These are phyloP conservation scores for Argopecten irradians DNA, from an alignment of 1,140 invertebrate species.

Conservation along the genomic window DNA sequence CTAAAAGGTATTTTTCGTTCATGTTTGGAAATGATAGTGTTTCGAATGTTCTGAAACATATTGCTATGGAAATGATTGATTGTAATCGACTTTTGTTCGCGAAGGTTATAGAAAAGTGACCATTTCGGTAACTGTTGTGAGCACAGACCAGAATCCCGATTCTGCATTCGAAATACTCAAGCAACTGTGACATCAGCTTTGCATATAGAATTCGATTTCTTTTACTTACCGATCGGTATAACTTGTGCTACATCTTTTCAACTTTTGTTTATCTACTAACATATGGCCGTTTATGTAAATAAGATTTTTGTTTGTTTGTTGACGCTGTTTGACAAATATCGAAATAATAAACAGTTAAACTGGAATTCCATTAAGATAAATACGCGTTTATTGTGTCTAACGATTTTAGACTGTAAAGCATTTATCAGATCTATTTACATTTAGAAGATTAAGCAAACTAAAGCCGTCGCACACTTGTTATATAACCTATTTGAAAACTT, in stretches of 20 bases:
- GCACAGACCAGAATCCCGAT: too few species aligned
- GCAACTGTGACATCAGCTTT: too few species aligned
- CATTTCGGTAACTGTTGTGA: too few species aligned
- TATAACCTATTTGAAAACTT: slow-evolving; percentile 11
- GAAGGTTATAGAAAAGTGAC: too few species aligned
- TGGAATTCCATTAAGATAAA: neutral
- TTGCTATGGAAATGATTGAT: too few species aligned
- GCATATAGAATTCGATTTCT: too few species aligned
- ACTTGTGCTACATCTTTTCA: neutral
- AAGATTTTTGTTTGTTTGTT: neutral
- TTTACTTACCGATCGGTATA: neutral
- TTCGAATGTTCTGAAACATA: too few species aligned
- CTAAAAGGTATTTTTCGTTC: too few species aligned
- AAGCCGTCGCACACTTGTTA: neutral
- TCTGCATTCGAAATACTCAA: too few species aligned
- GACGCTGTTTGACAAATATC: neutral
- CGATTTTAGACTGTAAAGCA: neutral
- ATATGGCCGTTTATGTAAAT: neutral
- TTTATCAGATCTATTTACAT: neutral
- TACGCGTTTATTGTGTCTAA: neutral
- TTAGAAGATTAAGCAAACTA: neutral
- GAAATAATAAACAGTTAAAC: neutral
- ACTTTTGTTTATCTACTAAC: neutral
- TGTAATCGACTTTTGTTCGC: too few species aligned
- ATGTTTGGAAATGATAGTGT: too few species aligned